Evolutionary conservation across 2,113 vertebrate genomes (phyloP).

Genomic region (Bagarius yarrelli): DNA sequence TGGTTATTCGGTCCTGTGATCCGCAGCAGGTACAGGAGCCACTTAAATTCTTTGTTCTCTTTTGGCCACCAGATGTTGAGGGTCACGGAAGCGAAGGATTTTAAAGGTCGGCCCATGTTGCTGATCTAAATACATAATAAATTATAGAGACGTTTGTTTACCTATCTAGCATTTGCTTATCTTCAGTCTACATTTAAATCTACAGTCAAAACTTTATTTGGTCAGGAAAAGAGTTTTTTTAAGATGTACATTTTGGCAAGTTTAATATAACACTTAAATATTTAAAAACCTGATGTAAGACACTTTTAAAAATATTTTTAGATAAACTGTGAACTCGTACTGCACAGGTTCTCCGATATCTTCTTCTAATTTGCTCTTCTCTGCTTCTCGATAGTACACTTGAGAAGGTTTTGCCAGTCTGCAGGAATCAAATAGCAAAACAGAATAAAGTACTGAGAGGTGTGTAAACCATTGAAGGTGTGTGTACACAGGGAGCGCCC

Average conservation of each 20-base stretch:
- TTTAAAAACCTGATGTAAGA: no score
- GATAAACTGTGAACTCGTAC: conserved; percentile 86
- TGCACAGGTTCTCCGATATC: conserved; percentile 82
- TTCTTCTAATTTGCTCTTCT: conserved; percentile 75
- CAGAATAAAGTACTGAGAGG: background rate
- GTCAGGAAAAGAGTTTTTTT: no score
- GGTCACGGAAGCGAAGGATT: conserved; percentile 81
- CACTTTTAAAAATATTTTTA: no score
- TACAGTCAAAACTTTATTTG: no score
- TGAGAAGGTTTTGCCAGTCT: conserved; percentile 87
- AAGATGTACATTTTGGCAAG: no score
- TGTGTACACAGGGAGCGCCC: no score
- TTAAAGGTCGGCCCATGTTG: conserved; percentile 87
- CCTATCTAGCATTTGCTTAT: no score
- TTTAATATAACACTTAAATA: no score
- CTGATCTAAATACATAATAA: conserved; percentile 72
- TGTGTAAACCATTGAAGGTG: no score
- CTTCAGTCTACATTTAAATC: no score
- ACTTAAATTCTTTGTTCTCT: conserved; percentile 80
- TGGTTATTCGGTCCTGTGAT: conserved; percentile 77
- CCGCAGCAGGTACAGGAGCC: conserved; percentile 87
- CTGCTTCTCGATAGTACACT: conserved; percentile 78
- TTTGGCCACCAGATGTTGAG: conserved; percentile 89
- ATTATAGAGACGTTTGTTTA: no score
- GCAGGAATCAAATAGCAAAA: conserved; percentile 18